Conservation (phyloP, 2,797 vertebrate genomes). For the Notolepis coatsorum region DNA sequence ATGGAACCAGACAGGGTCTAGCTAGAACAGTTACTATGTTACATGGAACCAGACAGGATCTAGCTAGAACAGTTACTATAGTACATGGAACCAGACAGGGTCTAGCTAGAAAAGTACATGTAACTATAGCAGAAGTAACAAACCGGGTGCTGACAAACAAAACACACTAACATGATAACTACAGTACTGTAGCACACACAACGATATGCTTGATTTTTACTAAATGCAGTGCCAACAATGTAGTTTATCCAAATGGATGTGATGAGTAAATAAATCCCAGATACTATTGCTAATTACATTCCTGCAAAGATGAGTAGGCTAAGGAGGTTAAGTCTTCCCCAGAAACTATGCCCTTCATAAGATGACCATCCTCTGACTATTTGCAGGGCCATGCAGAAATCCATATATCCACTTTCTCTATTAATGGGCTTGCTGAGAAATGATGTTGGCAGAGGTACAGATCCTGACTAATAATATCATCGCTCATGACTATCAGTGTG, state of each 20-base stretch:
- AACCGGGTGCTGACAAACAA: slow-evolving; percentile 15
- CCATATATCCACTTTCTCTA: slow-evolving; percentile 21
- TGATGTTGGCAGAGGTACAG: slow-evolving; percentile 22
- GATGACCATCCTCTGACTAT: not conserved
- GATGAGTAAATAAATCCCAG: not conserved
- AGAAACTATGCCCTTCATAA: not conserved
- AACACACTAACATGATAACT: slow-evolving; percentile 1
- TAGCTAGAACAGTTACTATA: slow-evolving; percentile 33
- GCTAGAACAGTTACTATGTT: slow-evolving; percentile 30
- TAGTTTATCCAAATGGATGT: not conserved
- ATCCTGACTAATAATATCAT: slow-evolving; percentile 28
- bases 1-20: slow-evolving; percentile 23
- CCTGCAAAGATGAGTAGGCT: not conserved
- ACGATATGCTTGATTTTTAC: not conserved
- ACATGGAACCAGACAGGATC: slow-evolving; percentile 22
- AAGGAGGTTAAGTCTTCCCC: not conserved
- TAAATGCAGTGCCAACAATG: not conserved
- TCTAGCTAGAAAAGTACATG: slow-evolving; percentile 33
- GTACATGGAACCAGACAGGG: slow-evolving; percentile 19
- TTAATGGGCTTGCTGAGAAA: slow-evolving; percentile 27
- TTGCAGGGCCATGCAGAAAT: slow-evolving; percentile 17
- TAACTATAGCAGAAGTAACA: slow-evolving; percentile 22
- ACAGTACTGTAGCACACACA: slow-evolving; percentile 4
- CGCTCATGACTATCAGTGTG: slow-evolving; percentile 15
- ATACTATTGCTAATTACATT: not conserved